Evolutionary conservation across 2,888 invertebrate genomes (phyloP).

Genomic region (Conops quadrifasciatus): DNA sequence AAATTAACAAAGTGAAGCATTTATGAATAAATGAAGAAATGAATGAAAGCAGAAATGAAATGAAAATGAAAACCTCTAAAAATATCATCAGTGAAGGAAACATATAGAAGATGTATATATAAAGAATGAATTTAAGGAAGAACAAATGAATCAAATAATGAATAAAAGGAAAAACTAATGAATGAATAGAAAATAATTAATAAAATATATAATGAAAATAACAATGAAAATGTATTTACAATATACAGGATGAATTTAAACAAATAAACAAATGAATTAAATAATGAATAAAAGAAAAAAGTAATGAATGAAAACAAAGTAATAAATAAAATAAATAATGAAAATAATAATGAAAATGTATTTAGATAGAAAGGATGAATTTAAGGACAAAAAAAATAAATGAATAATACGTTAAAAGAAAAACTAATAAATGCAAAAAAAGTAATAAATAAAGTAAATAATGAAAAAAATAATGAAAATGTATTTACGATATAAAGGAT

Average conservation of each 20-base stretch:
- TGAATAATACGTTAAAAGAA: no score
- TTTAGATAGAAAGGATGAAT: not conserved
- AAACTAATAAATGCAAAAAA: no score
- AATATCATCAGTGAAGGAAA: not conserved
- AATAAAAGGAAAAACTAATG: not conserved
- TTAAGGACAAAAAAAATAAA: conserved; percentile 4
- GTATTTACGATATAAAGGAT: not conserved
- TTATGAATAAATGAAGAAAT: not conserved
- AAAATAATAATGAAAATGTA: not conserved
- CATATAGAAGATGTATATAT: no score
- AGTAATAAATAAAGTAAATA: no score
- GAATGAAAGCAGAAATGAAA: not conserved
- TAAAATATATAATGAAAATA: no score
- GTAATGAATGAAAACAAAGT: conserved; percentile 6
- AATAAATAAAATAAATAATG: conserved; percentile 5
- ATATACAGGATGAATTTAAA: no score
- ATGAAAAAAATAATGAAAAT: not conserved
- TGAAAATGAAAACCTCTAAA: not conserved
- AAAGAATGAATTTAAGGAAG: not conserved
- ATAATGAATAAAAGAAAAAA: no score
- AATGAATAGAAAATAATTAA: not conserved
- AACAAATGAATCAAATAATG: no score
- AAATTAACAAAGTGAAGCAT: no score
- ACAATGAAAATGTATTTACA: no score
- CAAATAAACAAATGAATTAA: no score